Conservation (phyloP, 1,140 invertebrate genomes). For the Globodera ellingtonae region DNA sequence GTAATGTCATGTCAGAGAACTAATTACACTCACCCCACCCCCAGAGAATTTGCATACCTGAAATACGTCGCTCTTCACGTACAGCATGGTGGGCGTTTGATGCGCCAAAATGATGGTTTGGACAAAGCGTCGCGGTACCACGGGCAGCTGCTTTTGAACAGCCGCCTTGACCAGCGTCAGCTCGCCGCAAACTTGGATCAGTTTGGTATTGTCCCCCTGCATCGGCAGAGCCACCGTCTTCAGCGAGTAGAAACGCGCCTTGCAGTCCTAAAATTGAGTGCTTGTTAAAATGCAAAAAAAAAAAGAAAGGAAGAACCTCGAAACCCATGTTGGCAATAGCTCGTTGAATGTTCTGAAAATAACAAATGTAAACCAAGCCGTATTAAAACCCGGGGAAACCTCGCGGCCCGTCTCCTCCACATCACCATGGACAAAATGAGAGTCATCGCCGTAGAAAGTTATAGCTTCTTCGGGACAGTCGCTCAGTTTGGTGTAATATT, state of each 20-base stretch:
- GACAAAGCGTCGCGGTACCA: constrained; percentile 31
- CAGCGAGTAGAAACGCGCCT: constrained; percentile 36
- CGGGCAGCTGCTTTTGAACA: neutral
- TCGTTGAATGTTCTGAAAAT: constrained; percentile 24
- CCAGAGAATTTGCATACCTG: constrained; percentile 7
- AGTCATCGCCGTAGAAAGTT: constrained; percentile 40
- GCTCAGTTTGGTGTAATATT: constrained; percentile 27
- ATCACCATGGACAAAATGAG: constrained; percentile 31
- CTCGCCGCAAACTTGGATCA: constrained; percentile 44
- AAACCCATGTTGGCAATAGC: constrained; percentile 33
- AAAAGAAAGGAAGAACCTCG: neutral
- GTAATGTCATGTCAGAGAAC: neutral
- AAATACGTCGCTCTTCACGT: constrained; percentile 40
- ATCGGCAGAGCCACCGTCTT: constrained; percentile 10
- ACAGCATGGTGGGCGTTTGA: constrained; percentile 29
- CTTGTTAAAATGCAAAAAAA: neutral
- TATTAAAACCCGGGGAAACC: constrained; percentile 21
- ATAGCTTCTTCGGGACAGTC: constrained; percentile 29
- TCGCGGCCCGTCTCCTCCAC: constrained; percentile 34
- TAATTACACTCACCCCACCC: neutral
- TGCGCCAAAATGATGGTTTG: constrained; percentile 35
- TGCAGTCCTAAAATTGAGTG: constrained; percentile 18
- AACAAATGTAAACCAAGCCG: neutral
- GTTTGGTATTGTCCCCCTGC: constrained; percentile 16
- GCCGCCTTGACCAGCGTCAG: constrained; percentile 26